Evolutionary conservation across 2,888 invertebrate genomes (phyloP), one percentile per base, ranked within the genome.

Genomic region (Asteroscopus sphinx): DNA sequence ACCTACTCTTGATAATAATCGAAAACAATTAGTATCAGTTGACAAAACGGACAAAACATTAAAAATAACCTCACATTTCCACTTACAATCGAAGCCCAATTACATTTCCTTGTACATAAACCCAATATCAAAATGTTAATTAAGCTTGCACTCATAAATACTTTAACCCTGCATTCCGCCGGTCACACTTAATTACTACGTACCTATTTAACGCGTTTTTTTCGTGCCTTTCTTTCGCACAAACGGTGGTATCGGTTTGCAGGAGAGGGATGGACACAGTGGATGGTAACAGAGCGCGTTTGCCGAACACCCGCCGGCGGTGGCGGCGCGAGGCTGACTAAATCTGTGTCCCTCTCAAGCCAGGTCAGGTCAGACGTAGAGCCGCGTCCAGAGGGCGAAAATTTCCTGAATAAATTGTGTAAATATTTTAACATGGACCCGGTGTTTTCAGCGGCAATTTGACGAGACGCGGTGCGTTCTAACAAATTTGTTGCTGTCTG

Each of bases 251-350:
- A 76, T 77, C 58, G 77, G 81, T 79, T 81, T 73, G 84, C 61
- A 74, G 74, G 86, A 85, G 75, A 76, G 81, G 86, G 88, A 87
- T 76, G 86, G 83, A 77, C 37, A 66, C 60, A 69, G 65, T 64
- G 74, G 70, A 73, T 67, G 78, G 74, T 71, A 68, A 61, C 66
- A 74, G 72, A 49, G 66, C 68, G 65, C 68, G 72, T 32, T 46
- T 76, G 75, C 68, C 73, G 80, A 76, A 87, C 91, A 82, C 75
- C 89, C 90, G 90, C 86, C 84, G 76, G 81, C 88, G 84, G 77
- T 78, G 87, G 87, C 86, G 88, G 86, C 90, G 89, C 92, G 89
- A 86, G 86, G 85, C 90, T 89, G 88, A 94, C 93, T 94, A 92
- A 94, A 93, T 93, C 94, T 93, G 90, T 90, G 93, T 79, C 81